phyloP scores from a whole-genome alignment of 1,140 invertebrate genomes.

The Heliothis virescens region DNA sequence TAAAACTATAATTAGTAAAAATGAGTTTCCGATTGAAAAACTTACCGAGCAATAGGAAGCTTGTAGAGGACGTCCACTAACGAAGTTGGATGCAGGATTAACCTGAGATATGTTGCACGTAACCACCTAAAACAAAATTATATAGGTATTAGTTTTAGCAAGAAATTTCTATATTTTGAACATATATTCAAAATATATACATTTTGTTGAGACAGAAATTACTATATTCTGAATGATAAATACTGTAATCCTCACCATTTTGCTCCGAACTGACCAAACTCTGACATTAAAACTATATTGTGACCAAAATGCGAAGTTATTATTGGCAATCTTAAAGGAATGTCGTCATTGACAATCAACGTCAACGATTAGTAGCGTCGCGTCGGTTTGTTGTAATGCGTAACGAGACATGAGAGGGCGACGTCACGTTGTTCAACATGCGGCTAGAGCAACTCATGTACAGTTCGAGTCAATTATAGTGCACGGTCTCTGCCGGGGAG shows the following conservation, averaged over 20 bases:
- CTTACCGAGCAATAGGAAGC: slow-evolving; percentile 9
- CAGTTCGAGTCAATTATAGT: background rate
- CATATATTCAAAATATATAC: too few relatives aligned
- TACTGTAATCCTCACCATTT: slow-evolving; percentile 1
- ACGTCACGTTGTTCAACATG: slow-evolving; percentile 18
- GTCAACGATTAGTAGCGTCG: slow-evolving; percentile 4
- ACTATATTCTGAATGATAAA: background rate
- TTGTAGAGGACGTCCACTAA: background rate
- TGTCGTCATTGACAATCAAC: background rate
- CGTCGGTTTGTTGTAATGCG: slow-evolving; percentile 15
- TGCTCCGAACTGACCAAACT: background rate
- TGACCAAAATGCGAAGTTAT: background rate
- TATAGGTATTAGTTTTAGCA: background rate
- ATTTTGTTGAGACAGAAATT: too few relatives aligned
- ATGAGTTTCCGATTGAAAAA: background rate
- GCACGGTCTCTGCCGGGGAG: background rate
- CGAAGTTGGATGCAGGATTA: slow-evolving; percentile 21
- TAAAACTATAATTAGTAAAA: too few relatives aligned
- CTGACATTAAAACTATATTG: background rate
- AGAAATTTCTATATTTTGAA: background rate
- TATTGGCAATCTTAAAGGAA: background rate
- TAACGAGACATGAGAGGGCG: background rate
- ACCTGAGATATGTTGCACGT: slow-evolving; percentile 46
- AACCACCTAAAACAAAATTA: slow-evolving; percentile 45
- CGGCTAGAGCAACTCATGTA: slow-evolving; percentile 2